phyloP scores from a whole-genome alignment of 2,888 invertebrate genomes.

The Buathra laborator region DNA sequence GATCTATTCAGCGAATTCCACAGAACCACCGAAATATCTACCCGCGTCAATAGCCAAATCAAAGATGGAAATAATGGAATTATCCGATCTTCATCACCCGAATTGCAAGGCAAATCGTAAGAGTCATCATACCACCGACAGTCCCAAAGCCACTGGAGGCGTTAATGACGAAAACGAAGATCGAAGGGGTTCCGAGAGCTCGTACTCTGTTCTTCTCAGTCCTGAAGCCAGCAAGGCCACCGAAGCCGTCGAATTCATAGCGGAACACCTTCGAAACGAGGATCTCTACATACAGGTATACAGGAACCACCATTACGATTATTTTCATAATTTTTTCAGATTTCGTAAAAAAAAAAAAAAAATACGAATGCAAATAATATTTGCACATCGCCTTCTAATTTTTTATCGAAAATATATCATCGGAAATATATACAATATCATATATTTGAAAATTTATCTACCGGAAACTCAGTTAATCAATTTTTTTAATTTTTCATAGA shows the following conservation, averaged over 20 bases:
- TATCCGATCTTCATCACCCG: constrained; percentile 97
- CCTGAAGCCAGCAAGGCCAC: constrained; percentile 98
- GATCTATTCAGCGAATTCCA: constrained; percentile 92
- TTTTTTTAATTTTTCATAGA: too few relatives aligned
- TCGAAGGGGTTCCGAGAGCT: constrained; percentile 95
- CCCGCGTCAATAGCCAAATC: constrained; percentile 80
- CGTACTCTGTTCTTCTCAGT: constrained; percentile 95
- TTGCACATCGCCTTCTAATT: too few relatives aligned
- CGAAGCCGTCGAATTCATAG: constrained; percentile 99
- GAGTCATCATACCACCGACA: constrained; percentile 87
- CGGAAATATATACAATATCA: too few relatives aligned
- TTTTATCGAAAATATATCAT: too few relatives aligned
- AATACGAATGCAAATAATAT: too few relatives aligned
- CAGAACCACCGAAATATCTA: constrained; percentile 93
- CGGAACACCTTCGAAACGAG: constrained; percentile 98
- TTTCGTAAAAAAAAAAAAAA: too few relatives aligned
- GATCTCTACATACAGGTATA: constrained; percentile 98
- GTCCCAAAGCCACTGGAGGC: constrained; percentile 88
- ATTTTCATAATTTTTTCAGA: too few relatives aligned
- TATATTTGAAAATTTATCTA: too few relatives aligned
- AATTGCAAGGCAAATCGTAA: constrained; percentile 98
- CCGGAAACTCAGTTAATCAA: too few relatives aligned
- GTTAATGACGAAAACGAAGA: constrained; percentile 88
- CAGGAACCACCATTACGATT: background rate
- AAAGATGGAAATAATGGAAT: constrained; percentile 97